Conservation (phyloP, 1,140 invertebrate genomes). For the Littorina saxatilis region DNA sequence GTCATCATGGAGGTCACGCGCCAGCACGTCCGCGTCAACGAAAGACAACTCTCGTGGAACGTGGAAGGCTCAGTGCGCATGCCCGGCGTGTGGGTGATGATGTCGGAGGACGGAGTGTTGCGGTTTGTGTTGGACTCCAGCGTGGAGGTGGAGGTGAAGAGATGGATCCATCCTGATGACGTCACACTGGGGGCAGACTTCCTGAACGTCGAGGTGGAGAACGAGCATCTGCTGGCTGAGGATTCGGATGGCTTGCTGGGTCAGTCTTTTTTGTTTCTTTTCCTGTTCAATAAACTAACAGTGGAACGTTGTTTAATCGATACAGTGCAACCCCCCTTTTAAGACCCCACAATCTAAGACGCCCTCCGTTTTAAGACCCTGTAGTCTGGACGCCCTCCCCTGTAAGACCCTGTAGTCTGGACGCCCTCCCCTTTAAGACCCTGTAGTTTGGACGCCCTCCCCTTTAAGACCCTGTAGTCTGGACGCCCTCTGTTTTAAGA, state of each 20-base stretch:
- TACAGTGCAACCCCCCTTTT: not conserved
- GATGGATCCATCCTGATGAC: slow-evolving; percentile 9
- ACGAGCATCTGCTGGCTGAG: slow-evolving; percentile 43
- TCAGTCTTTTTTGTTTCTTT: slow-evolving; percentile 9
- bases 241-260: slow-evolving; percentile 49
- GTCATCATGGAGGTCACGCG: slow-evolving; percentile 11
- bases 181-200: slow-evolving; percentile 38
- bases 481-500: no score
- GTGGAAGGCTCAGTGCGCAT: not conserved
- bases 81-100: not conserved
- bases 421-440: no score
- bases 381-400: no score
- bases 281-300: not conserved
- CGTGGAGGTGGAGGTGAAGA: slow-evolving; percentile 38
- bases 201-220: slow-evolving; percentile 53
- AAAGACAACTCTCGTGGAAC: slow-evolving; percentile 40
- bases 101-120: slow-evolving; percentile 8
- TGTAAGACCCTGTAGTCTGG: no score
- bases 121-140: slow-evolving; percentile 44
- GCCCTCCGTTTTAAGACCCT: not conserved
- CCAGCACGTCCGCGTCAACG: slow-evolving; percentile 25
- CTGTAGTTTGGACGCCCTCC: no score
- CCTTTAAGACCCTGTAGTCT: no score
- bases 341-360: not conserved
- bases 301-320: not conserved